A percentile compares a stretch with the other conserved stretches of the same genome.
Conservation (phyloP, 2,888 invertebrate species). For the Eupithecia vulgata region DNA sequence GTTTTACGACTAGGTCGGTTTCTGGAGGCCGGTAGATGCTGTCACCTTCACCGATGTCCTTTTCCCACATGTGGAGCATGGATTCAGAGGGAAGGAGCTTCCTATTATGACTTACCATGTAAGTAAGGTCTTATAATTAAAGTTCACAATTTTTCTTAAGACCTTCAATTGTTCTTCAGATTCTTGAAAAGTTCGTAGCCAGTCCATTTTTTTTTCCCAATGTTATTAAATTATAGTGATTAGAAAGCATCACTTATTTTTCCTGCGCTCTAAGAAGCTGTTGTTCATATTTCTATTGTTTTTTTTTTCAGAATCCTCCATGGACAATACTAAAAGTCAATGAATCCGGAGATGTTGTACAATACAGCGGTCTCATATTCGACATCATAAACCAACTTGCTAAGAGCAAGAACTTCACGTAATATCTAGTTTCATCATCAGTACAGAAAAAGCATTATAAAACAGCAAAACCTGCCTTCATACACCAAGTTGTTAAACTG, state of each 20-base stretch:
- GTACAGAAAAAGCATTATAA: neutral
- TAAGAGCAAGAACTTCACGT: constrained; percentile 92
- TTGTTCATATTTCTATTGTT: neutral
- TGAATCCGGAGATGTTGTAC: constrained; percentile 82
- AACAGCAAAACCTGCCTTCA: neutral
- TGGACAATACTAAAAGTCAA: constrained; percentile 90
- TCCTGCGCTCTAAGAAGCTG: neutral
- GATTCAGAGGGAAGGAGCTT: constrained; percentile 89
- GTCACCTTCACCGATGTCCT: constrained; percentile 86
- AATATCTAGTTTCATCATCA: constrained; percentile 55
- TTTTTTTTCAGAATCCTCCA: constrained; percentile 89
- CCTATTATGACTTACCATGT: constrained; percentile 92
- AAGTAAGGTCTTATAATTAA: constrained; percentile 55
- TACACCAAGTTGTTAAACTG: neutral
- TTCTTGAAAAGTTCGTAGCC: neutral
- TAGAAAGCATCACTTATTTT: neutral
- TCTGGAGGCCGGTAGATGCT: constrained; percentile 90
- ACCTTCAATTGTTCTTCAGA: neutral
- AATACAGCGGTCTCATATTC: constrained; percentile 89
- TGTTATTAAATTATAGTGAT: too few relatives aligned
- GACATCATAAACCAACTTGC: constrained; percentile 91
- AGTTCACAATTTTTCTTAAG: neutral
- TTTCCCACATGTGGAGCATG: constrained; percentile 91
- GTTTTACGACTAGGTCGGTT: constrained; percentile 81
- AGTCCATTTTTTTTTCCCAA: neutral